Conservation (phyloP, 2,888 invertebrate species). For the Eilema depressum region DNA sequence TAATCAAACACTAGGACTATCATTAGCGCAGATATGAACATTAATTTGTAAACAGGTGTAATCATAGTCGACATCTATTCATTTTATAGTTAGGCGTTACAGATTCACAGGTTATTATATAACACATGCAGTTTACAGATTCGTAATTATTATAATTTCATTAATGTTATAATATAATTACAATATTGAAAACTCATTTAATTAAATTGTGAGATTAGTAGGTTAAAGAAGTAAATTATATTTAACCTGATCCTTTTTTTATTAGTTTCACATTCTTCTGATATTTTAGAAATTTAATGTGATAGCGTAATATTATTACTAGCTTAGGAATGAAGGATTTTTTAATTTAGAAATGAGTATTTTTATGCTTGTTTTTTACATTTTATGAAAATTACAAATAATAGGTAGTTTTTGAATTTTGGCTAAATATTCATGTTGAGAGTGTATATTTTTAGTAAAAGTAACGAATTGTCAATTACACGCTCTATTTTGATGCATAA, state of each 20-base stretch:
- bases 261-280: too few relatives aligned
- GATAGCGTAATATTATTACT: too few relatives aligned
- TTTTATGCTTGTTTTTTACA: too few relatives aligned
- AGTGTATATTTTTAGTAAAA: too few relatives aligned
- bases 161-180: background rate
- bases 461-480: too few relatives aligned
- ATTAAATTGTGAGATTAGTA: background rate
- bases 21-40: constrained; percentile 37
- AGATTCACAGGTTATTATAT: background rate
- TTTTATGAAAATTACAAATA: too few relatives aligned
- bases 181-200: background rate
- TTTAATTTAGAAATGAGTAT: too few relatives aligned
- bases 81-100: background rate
- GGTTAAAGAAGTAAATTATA: background rate
- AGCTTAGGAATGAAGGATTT: too few relatives aligned
- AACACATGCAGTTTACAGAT: constrained; percentile 1
- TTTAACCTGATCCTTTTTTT: background rate
- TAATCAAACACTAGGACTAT: constrained; percentile 29
- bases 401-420: too few relatives aligned
- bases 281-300: too few relatives aligned
- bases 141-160: constrained; percentile 2
- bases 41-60: constrained; percentile 29
- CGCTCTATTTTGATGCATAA: too few relatives aligned
- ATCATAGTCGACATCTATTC: constrained; percentile 27
- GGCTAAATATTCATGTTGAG: too few relatives aligned